These are phyloP conservation scores for Macrotus californicus DNA, from an alignment of 2,113 vertebrate species.

Conservation along the genomic window DNA sequence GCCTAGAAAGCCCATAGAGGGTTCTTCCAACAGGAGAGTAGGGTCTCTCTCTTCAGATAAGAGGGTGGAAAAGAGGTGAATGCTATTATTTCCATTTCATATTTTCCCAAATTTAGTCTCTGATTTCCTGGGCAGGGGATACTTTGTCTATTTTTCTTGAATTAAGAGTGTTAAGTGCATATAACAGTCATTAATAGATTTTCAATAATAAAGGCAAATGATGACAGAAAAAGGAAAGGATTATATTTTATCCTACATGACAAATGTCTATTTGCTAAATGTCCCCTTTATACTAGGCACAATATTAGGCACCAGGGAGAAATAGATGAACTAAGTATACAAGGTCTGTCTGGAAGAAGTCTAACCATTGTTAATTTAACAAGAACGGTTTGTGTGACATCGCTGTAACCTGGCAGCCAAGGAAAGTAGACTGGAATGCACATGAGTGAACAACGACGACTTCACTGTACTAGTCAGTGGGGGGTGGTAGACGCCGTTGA, in stretches of 20 bases:
- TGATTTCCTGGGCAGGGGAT: not conserved
- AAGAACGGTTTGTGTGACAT: no score
- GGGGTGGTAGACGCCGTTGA: no score
- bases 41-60: not conserved
- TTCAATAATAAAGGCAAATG: constrained; percentile 22
- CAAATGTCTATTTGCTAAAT: not conserved
- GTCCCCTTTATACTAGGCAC: not conserved
- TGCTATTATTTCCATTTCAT: not conserved
- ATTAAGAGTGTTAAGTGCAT: not conserved
- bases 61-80: not conserved
- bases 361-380: no score
- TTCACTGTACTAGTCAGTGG: no score
- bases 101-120: not conserved
- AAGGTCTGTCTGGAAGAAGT: no score
- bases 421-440: no score
- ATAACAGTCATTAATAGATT: not conserved
- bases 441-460: no score
- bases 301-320: not conserved
- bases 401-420: no score
- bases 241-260: not conserved
- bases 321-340: not conserved
- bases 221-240: constrained; percentile 10
- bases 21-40: not conserved
- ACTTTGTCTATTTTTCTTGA: not conserved
- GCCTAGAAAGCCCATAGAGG: not conserved